phyloP scores from a whole-genome alignment of 2,888 invertebrate species.

The Boloria euphrosyne region DNA sequence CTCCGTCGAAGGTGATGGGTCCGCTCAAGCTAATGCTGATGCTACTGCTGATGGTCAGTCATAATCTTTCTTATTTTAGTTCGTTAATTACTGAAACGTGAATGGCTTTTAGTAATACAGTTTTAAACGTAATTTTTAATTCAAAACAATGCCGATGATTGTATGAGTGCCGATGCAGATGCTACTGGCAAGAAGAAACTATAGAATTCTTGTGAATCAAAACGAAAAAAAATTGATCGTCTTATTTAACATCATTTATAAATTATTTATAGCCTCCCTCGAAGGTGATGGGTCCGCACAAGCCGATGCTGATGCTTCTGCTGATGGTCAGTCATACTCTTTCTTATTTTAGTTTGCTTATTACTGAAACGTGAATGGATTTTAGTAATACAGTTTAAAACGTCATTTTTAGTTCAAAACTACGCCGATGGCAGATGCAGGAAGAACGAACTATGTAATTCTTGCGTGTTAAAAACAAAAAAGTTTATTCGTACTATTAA shows the following conservation, averaged over 20 bases:
- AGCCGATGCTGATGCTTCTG: too few relatives aligned
- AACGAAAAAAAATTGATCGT: background rate
- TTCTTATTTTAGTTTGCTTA: background rate
- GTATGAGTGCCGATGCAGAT: background rate
- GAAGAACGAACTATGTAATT: background rate
- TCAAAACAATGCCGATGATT: background rate
- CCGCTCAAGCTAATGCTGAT: background rate
- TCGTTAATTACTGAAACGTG: background rate
- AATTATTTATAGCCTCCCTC: too few relatives aligned
- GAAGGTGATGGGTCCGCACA: background rate
- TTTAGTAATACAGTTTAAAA: background rate
- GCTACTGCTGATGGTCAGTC: conserved; percentile 3
- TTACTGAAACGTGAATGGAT: background rate
- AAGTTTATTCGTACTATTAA: too few relatives aligned
- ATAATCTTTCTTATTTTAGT: background rate
- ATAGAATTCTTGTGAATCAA: background rate
- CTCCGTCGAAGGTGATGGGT: background rate
- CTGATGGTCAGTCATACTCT: background rate
- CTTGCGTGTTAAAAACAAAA: background rate
- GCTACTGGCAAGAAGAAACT: background rate
- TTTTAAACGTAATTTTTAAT: conserved; percentile 14
- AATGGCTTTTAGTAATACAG: too few relatives aligned
- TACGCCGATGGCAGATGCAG: conserved; percentile 2
- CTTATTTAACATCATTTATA: too few relatives aligned
- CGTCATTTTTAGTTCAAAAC: background rate